Conservation (phyloP, 2,888 invertebrate species). For the Homarus gammarus region DNA sequence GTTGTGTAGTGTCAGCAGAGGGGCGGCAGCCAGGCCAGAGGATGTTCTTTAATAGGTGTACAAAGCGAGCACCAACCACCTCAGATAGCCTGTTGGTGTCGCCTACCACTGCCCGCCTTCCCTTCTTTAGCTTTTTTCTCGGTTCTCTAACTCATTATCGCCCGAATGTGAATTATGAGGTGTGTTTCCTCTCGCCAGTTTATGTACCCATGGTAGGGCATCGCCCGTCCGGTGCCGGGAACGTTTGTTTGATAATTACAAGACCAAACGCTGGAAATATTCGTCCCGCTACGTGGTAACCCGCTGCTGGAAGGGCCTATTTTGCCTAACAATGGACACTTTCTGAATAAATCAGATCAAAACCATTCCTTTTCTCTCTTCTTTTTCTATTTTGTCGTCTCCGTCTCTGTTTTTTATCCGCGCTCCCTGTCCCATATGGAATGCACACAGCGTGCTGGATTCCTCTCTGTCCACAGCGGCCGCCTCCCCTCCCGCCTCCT, state of each 20-base stretch:
- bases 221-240: not conserved
- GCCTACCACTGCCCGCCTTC: not conserved
- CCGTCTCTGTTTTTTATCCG: conserved; percentile 27
- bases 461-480: not conserved
- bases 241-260: not conserved
- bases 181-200: not conserved
- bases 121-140: not conserved
- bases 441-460: not conserved
- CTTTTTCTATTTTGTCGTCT: conserved; percentile 34
- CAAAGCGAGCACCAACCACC: not conserved
- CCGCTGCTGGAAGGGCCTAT: conserved; percentile 36
- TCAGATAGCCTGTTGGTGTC: conserved; percentile 6
- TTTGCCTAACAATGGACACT: conserved; percentile 61
- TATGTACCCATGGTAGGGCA: not conserved
- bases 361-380: conserved; percentile 47
- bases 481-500: not conserved
- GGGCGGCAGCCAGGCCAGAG: not conserved
- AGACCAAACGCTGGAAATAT: not conserved
- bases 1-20: not conserved
- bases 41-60: conserved; percentile 32
- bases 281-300: not conserved
- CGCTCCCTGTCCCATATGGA: not conserved
- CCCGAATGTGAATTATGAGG: not conserved
- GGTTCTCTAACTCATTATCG: not conserved
- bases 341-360: conserved; percentile 62